Conservation (phyloP, 2,888 invertebrate genomes). For the Bhutanitis thaidina region DNA sequence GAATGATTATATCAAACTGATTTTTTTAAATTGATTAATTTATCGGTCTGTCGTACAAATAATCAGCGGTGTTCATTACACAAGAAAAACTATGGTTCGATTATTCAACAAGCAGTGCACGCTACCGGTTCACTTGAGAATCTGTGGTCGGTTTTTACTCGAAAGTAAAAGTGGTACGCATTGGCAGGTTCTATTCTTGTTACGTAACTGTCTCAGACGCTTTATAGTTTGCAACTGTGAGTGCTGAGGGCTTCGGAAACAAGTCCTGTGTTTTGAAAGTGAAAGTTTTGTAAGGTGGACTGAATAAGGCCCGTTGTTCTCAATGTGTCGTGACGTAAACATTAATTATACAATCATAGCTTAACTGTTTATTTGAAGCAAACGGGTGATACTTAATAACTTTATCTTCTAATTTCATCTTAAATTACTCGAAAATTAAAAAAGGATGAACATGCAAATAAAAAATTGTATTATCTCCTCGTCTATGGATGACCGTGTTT, state of each 20-base stretch:
- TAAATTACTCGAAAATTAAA: too few species aligned
- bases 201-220: conserved; percentile 1
- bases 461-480: too few species aligned
- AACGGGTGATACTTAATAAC: too few species aligned
- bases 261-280: conserved; percentile 1
- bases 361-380: too few species aligned
- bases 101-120: conserved; percentile 31
- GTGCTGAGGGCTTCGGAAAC: neutral
- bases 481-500: too few species aligned
- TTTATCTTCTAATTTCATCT: too few species aligned
- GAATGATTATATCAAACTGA: too few species aligned
- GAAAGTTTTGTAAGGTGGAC: neutral
- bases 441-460: too few species aligned
- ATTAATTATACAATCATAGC: too few species aligned
- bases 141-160: conserved; percentile 24
- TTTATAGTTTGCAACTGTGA: neutral
- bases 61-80: neutral
- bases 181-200: conserved; percentile 25
- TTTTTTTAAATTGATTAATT: too few species aligned
- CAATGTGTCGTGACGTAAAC: neutral
- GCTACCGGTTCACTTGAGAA: conserved; percentile 12
- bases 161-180: conserved; percentile 51
- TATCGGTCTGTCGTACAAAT: too few species aligned
- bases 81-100: conserved; percentile 21
- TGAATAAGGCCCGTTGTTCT: neutral